Percentiles rank a stretch among this genome's conserved stretches.
Evolutionary conservation across 2,888 invertebrate genomes (phyloP).

Genomic region (Embidobia sp.): DNA sequence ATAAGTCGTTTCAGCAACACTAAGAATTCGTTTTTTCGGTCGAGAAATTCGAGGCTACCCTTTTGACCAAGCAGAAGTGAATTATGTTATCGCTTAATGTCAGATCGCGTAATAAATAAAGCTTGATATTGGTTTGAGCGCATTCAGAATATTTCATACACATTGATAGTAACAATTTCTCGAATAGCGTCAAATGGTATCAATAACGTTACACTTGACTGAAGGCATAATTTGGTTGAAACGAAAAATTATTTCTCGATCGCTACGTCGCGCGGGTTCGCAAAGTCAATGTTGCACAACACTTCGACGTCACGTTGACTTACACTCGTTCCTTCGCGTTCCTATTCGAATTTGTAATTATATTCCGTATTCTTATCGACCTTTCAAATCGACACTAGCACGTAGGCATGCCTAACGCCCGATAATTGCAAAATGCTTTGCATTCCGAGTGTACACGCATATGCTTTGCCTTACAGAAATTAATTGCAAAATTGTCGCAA

Average conservation of each 20-base stretch:
- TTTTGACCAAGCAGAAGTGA: conserved; percentile 31
- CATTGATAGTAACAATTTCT: conserved; percentile 53
- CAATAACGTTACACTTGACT: conserved; percentile 65
- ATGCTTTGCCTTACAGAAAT: conserved; percentile 62
- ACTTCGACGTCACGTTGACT: conserved; percentile 57
- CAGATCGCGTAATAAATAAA: conserved; percentile 47
- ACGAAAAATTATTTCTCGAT: conserved; percentile 66
- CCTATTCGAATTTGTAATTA: conserved; percentile 76
- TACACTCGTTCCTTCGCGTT: conserved; percentile 62
- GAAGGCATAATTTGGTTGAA: conserved; percentile 64
- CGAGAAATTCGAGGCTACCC: conserved; percentile 19
- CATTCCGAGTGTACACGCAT: conserved; percentile 66
- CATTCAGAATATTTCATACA: conserved; percentile 53
- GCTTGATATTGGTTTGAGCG: conserved; percentile 14
- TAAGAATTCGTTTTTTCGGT: conserved; percentile 1
- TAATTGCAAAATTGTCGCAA: conserved; percentile 68
- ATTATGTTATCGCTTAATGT: conserved; percentile 53
- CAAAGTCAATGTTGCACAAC: conserved; percentile 66
- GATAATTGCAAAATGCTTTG: conserved; percentile 75
- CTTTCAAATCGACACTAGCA: conserved; percentile 74
- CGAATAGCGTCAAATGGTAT: conserved; percentile 62
- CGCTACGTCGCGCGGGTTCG: conserved; percentile 54
- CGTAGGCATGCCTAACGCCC: conserved; percentile 67
- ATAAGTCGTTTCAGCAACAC: too few species aligned
- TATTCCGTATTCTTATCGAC: conserved; percentile 76